phyloP scores from a whole-genome alignment of 1,140 invertebrate genomes.

The Mya arenaria region DNA sequence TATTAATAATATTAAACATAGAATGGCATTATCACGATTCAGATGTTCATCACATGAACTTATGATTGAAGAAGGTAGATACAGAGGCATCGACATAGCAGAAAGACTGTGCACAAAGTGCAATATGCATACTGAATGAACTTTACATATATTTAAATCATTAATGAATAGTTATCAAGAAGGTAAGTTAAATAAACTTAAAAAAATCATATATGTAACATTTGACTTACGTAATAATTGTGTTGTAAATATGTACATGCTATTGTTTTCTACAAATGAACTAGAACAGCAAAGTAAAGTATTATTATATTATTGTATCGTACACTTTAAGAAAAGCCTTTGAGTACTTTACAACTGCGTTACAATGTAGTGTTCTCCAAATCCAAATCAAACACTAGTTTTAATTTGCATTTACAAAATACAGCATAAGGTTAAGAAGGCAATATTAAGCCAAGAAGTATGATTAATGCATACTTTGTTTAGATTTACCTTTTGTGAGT shows the following conservation, averaged over 20 bases:
- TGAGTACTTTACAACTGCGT: too few relatives aligned
- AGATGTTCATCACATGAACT: slow-evolving; percentile 13
- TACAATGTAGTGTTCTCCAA: too few relatives aligned
- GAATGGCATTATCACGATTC: background rate
- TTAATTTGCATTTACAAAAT: too few relatives aligned
- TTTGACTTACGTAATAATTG: background rate
- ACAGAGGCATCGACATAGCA: background rate
- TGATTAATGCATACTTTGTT: too few relatives aligned
- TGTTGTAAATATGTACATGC: background rate
- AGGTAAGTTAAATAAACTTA: background rate
- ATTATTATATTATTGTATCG: too few relatives aligned
- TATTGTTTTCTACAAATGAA: too few relatives aligned
- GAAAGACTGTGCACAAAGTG: background rate
- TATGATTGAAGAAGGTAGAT: slow-evolving; percentile 9
- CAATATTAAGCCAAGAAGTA: too few relatives aligned
- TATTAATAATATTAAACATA: background rate
- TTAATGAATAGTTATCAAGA: background rate
- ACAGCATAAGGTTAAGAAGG: too few relatives aligned
- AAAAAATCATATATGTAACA: slow-evolving; percentile 3
- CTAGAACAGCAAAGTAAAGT: too few relatives aligned
- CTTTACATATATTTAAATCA: background rate
- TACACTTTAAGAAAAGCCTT: too few relatives aligned
- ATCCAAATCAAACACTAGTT: too few relatives aligned
- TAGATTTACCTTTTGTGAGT: too few relatives aligned
- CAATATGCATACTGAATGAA: background rate